Percentiles rank a stretch among this genome's conserved stretches.
Conservation (phyloP, 2,797 vertebrate genomes). For the Semaprochilodus insignis region DNA sequence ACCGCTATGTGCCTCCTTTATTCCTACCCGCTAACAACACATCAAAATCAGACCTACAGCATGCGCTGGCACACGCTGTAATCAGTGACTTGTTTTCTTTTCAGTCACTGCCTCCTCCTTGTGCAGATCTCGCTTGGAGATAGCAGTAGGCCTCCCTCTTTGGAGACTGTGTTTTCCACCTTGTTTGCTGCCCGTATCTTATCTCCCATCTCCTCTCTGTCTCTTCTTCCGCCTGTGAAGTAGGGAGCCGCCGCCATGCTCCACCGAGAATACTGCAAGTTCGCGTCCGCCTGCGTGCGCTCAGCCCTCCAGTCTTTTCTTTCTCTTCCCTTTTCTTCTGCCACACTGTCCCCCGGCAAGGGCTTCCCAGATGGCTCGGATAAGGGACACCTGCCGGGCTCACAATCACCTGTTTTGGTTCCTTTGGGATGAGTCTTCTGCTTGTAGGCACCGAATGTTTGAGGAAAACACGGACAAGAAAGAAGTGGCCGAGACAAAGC, state of each 20-base stretch:
- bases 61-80: conserved; percentile 5
- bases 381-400: conserved; percentile 63
- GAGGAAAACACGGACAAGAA: conserved; percentile 36
- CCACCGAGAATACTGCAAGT: conserved; percentile 37
- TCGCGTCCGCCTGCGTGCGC: conserved; percentile 43
- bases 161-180: conserved; percentile 44
- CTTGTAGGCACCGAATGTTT: conserved; percentile 32
- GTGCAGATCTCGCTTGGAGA: conserved; percentile 24
- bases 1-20: neutral
- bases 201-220: conserved; percentile 60
- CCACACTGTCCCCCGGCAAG: conserved; percentile 21
- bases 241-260: conserved; percentile 43
- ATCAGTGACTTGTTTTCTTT: conserved; percentile 55
- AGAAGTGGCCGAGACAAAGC: conserved; percentile 47
- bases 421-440: conserved; percentile 25
- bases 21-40: conserved; percentile 11
- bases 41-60: conserved; percentile 42
- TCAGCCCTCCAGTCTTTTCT: conserved; percentile 12
- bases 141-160: conserved; percentile 24
- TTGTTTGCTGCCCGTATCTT: conserved; percentile 49
- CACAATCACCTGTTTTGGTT: conserved; percentile 62
- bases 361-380: conserved; percentile 51
- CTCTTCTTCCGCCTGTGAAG: conserved; percentile 57
- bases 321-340: conserved; percentile 48
- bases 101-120: conserved; percentile 30